phyloP scores from a whole-genome alignment of 2,888 invertebrate species.

The Synergus umbraculus region DNA sequence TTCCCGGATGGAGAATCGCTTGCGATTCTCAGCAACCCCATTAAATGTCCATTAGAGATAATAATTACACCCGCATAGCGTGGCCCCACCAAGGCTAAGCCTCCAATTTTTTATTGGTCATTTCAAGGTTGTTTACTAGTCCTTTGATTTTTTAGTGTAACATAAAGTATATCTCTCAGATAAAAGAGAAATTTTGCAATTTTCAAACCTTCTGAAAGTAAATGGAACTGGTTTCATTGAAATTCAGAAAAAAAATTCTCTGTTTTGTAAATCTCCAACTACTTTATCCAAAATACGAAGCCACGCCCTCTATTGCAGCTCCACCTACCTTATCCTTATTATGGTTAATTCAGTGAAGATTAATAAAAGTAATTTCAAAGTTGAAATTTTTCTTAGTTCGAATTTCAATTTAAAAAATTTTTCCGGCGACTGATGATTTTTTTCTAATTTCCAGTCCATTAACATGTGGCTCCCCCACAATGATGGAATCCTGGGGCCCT shows the following conservation, averaged over 20 bases:
- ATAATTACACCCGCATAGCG: constrained; percentile 21
- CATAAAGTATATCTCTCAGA: not conserved
- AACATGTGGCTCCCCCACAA: constrained; percentile 79
- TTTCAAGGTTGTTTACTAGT: not conserved
- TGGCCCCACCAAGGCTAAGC: not conserved
- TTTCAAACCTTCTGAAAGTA: too few relatives aligned
- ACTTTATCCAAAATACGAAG: not conserved
- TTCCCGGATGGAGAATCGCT: constrained; percentile 13
- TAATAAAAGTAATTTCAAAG: too few relatives aligned
- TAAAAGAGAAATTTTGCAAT: not conserved
- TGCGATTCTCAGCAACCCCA: not conserved
- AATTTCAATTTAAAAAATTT: not conserved
- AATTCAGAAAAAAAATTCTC: not conserved
- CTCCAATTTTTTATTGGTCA: not conserved
- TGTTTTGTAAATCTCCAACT: not conserved
- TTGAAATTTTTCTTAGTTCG: too few relatives aligned
- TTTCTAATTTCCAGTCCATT: constrained; percentile 76
- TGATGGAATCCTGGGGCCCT: constrained; percentile 78
- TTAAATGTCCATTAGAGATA: constrained; percentile 13
- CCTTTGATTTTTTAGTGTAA: not conserved
- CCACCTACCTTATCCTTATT: not conserved
- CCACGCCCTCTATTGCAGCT: not conserved
- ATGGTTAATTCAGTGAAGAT: not conserved
- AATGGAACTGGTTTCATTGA: too few relatives aligned
- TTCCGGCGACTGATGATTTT: constrained; percentile 26